Percentiles rank a stretch among this genome's conserved stretches.
Evolutionary conservation across 1,140 invertebrate genomes (phyloP).

Genomic region (Drosophila yakuba): DNA sequence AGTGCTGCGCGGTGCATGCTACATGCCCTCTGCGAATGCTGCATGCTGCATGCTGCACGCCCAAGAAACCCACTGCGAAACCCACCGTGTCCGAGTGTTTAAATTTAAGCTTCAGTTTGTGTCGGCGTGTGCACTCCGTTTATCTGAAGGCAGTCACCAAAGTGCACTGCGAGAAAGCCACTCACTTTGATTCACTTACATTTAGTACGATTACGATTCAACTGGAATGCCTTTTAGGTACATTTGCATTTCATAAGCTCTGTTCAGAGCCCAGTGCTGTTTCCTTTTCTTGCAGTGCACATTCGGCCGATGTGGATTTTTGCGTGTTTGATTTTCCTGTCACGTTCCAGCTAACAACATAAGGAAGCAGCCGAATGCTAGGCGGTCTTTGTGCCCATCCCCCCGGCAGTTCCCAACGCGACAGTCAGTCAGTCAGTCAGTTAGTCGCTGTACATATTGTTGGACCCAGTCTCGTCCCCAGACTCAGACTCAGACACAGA

Average conservation of each 20-base stretch:
- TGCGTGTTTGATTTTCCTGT: conserved; percentile 83
- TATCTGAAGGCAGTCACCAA: conserved; percentile 6
- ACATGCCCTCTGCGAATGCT: conserved; percentile 39
- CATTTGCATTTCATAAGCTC: too few species aligned
- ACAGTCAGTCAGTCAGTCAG: conserved; percentile 27
- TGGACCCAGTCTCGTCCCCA: conserved; percentile 3
- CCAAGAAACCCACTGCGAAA: conserved; percentile 55
- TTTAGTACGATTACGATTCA: too few species aligned
- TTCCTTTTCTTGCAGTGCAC: conserved; percentile 14
- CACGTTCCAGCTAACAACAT: conserved; percentile 81
- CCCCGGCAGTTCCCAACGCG: conserved; percentile 3
- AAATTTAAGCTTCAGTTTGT: conserved; percentile 19
- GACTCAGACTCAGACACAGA: background rate
- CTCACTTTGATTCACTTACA: too few species aligned
- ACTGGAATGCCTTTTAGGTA: too few species aligned
- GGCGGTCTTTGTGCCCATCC: conserved; percentile 31
- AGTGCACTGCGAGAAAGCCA: conserved; percentile 10
- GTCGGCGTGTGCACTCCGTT: conserved; percentile 24
- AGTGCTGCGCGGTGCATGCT: conserved; percentile 53
- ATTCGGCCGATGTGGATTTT: conserved; percentile 47
- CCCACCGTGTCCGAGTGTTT: conserved; percentile 42
- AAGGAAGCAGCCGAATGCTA: conserved; percentile 81
- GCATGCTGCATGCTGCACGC: conserved; percentile 36
- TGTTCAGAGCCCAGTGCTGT: background rate
- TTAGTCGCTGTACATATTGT: conserved; percentile 17